Percentiles rank a stretch among this genome's conserved stretches.
These are phyloP conservation scores for Notodonta dromedarius DNA, from an alignment of 2,888 invertebrate species.

Conservation along the genomic window DNA sequence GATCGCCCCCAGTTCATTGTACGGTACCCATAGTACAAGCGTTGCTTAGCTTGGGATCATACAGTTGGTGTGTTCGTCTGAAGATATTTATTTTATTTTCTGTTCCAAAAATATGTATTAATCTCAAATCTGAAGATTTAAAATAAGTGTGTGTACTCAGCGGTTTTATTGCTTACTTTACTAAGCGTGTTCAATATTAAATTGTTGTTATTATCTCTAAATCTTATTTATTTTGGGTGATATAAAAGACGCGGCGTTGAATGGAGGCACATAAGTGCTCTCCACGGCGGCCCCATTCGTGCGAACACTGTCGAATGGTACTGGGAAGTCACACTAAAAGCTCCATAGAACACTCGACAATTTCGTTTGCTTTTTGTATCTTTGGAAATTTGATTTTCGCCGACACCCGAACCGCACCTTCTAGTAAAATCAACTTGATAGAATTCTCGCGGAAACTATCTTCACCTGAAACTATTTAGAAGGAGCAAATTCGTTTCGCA, in stretches of 20 bases:
- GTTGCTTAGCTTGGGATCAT: too few relatives aligned
- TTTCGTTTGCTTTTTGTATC: conserved; percentile 41
- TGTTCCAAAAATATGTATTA: too few relatives aligned
- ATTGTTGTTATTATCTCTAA: conserved; percentile 15
- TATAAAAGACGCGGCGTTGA: conserved; percentile 28
- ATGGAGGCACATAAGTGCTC: conserved; percentile 45
- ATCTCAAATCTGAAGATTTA: too few relatives aligned
- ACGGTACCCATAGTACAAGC: too few relatives aligned
- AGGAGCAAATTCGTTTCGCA: too few relatives aligned
- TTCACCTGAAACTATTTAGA: too few relatives aligned
- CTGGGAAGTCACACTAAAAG: conserved; percentile 48
- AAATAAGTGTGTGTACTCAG: too few relatives aligned
- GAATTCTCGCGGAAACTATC: too few relatives aligned
- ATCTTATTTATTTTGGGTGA: conserved; percentile 21
- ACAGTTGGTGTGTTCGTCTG: too few relatives aligned
- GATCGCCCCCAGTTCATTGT: too few relatives aligned
- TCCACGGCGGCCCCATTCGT: conserved; percentile 42
- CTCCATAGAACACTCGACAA: conserved; percentile 39
- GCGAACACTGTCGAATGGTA: conserved; percentile 43
- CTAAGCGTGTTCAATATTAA: conserved; percentile 9
- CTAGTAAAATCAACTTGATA: too few relatives aligned
- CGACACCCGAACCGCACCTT: conserved; percentile 8
- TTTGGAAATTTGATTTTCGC: conserved; percentile 31
- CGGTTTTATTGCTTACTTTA: background rate
- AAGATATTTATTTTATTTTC: too few relatives aligned